These are phyloP conservation scores for Tringa solitaria DNA, from an alignment of 2,113 vertebrate genomes.

Conservation along the genomic window DNA sequence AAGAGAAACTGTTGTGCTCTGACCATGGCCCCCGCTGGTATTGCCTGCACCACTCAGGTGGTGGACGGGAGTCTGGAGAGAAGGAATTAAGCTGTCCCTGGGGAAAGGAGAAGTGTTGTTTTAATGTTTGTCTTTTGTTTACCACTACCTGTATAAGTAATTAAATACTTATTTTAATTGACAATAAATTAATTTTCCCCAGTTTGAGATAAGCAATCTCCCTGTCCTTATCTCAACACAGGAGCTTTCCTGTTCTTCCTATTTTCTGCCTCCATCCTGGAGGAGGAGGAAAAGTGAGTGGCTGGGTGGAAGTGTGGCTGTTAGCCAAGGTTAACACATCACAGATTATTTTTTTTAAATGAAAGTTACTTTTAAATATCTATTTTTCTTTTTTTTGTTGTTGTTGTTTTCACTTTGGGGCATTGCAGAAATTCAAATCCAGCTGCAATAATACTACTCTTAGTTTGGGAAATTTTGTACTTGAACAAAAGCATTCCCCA, in stretches of 20 bases:
- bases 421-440: not conserved
- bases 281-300: not conserved
- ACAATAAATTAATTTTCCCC: not conserved
- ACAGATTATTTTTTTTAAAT: not conserved
- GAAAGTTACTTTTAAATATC: not conserved
- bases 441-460: not conserved
- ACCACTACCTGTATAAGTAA: not conserved
- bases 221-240: not conserved
- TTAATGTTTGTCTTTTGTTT: not conserved
- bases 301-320: not conserved
- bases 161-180: not conserved
- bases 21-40: no score
- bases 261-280: not conserved
- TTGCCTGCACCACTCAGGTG: not conserved
- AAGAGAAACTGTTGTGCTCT: accelerated
- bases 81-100: not conserved
- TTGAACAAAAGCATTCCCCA: not conserved
- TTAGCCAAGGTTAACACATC: not conserved
- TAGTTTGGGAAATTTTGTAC: not conserved
- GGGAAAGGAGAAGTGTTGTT: not conserved
- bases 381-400: not conserved
- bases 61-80: not conserved
- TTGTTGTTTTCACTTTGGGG: not conserved
- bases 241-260: not conserved
- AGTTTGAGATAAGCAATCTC: not conserved